Conservation (phyloP, 2,888 invertebrate species). For the Actias luna region DNA sequence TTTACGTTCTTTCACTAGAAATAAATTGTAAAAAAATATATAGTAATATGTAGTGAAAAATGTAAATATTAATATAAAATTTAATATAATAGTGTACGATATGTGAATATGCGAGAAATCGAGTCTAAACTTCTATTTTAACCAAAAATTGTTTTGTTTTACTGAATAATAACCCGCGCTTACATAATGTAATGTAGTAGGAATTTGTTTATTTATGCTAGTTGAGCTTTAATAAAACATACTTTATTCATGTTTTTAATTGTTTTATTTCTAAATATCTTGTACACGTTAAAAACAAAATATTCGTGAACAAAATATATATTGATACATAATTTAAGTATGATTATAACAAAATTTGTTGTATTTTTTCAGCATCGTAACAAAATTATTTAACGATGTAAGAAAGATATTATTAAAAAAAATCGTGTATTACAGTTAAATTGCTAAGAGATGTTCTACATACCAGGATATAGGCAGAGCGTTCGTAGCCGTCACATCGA, state of each 20-base stretch:
- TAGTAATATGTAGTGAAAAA: not conserved
- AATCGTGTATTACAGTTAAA: too few species aligned
- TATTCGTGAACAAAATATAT: too few species aligned
- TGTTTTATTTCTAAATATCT: slow-evolving; percentile 37
- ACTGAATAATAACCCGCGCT: slow-evolving; percentile 35
- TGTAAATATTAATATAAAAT: slow-evolving; percentile 3
- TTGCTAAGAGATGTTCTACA: too few species aligned
- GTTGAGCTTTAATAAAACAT: slow-evolving; percentile 70
- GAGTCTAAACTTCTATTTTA: not conserved
- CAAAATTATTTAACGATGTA: too few species aligned
- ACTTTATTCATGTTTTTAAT: slow-evolving; percentile 60
- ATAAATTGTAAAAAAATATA: not conserved
- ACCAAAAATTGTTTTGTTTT: slow-evolving; percentile 25
- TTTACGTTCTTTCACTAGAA: not conserved
- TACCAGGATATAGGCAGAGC: too few species aligned
- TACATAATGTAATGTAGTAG: slow-evolving; percentile 31
- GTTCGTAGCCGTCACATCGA: too few species aligned
- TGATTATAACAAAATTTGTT: too few species aligned
- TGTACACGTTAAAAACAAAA: too few species aligned
- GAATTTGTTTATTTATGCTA: slow-evolving; percentile 63
- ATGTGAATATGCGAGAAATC: not conserved
- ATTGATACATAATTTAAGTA: too few species aligned
- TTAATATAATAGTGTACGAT: slow-evolving; percentile 18
- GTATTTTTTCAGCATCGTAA: too few species aligned
- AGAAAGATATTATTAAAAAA: too few species aligned